Evolutionary conservation across 2,888 invertebrate species (phyloP), one percentile per base, ranked within the genome.

Genomic region (Aphodius granarius): DNA sequence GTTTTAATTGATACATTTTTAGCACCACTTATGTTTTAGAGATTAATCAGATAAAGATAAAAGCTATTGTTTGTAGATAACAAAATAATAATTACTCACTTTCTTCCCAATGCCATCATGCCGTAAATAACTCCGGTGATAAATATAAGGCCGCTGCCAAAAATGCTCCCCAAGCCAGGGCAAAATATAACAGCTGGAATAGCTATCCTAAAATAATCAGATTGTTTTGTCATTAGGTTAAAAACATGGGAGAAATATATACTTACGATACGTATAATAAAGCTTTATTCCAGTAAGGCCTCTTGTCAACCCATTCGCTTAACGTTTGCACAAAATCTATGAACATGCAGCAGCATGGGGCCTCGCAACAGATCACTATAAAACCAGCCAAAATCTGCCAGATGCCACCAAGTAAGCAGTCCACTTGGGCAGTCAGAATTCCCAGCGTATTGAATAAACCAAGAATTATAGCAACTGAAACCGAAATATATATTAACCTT

Each of bases 341-440:
- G 88, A 97, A 99, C 89, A 97, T 91, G 88, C 98, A 99, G 88
- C 98, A 98, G 87, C 96, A 98, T 0, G 99, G 99, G 64, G 98
- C 98, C 88, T 99, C 99, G 83, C 98, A 91, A 66, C 94, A 92
- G 81, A 97, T 90, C 78, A 96, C 92, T 78, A 95, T 84, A 88
- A 98, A 97, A 64, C 97, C 98, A 78, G 95, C 93, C 78, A 97
- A 84, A 92, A 97, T 95, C 90, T 95, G 95, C 91, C 94, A 93
- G 83, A 96, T 91, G 78, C 96, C 96, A 73, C 93, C 91, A 71
- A 96, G 87, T 75, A 96, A 89, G 86, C 95, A 94, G 65, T 84
- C 78, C 66, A 94, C 89, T 80, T 91, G 86, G 63, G 91, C 89
- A 0, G 92, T 80, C 62, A 94, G 83, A 80, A 96, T 92, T 71